Evolutionary conservation across 2,113 vertebrate genomes (phyloP), one percentile per base, ranked within the genome.

Genomic region (Ophiodon elongatus): DNA sequence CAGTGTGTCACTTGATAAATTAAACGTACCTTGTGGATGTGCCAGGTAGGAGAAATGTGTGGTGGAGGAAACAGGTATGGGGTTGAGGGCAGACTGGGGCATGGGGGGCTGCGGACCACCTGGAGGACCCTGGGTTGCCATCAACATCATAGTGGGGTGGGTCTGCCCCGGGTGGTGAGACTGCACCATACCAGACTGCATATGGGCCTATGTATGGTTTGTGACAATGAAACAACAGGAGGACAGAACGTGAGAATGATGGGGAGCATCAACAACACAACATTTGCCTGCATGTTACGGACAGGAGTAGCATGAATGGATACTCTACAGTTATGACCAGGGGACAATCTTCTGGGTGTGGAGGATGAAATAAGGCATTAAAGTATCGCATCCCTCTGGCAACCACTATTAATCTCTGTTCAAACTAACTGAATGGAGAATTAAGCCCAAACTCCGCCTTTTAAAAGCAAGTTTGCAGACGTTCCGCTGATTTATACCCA

Each of bases 91-190:
- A 83, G 95, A 97, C 95, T 99, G 98, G 93, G 96, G 94, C 94
- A 99, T 95, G 52, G 94, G 96, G 86, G 96, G 96, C 96, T 99
- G 98, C 62, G 97, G 97, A 84, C 98, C 98, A 47, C 97, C 97
- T 67, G 97, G 97, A 87, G 97, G 97, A 64, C 92, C 92, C 95
- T 98, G 98, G 89, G 98, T 97, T 80, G 97, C 97, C 98, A 99
- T 99, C 95, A 99, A 96, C 98, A 99, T 99, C 97, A 99, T 97
- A 41, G 96, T 95, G 77, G 98, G 96, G 95, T 99, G 98, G 92
- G 96, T 96, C 82, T 97, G 93, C 70, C 95, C 91, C 4, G 94
- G 94, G 83, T 96, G 98, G 96, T 99, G 98, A 88, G 97, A 97
- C 84, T 95, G 96, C 94, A 98, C 97, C 93, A 99, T 97, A 89